Evolutionary conservation across 35 echinoderm and acorn worm genomes (phyloP).

Genomic region (Ophiothrix spiculata): DNA sequence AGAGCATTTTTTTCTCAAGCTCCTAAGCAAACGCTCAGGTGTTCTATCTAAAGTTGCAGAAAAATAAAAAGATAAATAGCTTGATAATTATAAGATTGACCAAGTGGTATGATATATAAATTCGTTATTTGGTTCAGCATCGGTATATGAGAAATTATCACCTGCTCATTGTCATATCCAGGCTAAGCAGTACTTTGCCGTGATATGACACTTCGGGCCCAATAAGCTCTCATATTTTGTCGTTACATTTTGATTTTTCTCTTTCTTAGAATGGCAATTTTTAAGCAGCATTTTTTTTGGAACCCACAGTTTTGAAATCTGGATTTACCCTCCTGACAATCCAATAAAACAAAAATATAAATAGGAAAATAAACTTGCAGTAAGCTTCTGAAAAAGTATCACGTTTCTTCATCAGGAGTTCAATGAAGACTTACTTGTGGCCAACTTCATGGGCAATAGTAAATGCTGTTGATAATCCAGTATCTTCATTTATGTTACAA

Average conservation of each 20-base stretch:
- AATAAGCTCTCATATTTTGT: too few species aligned
- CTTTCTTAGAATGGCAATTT: background rate
- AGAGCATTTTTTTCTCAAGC: too few species aligned
- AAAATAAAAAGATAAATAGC: too few species aligned
- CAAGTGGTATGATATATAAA: too few species aligned
- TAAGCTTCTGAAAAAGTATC: background rate
- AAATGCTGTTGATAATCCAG: conserved; percentile 72
- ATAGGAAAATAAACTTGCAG: background rate
- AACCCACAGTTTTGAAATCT: background rate
- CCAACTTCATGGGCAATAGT: conserved; percentile 95
- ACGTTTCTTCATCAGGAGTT: background rate
- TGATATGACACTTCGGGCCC: too few species aligned
- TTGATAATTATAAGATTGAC: too few species aligned
- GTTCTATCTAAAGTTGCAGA: too few species aligned
- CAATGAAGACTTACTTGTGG: conserved; percentile 74
- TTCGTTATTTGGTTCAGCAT: too few species aligned
- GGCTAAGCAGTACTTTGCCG: too few species aligned
- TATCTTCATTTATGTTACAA: conserved; percentile 98
- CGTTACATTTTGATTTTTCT: background rate
- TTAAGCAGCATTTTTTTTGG: background rate
- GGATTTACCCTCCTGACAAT: background rate
- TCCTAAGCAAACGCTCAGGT: too few species aligned
- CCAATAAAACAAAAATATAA: background rate
- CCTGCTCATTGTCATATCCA: too few species aligned
- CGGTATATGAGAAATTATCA: too few species aligned